phyloP scores from a whole-genome alignment of 2,888 invertebrate species.

The Reticulitermes lucifugus region DNA sequence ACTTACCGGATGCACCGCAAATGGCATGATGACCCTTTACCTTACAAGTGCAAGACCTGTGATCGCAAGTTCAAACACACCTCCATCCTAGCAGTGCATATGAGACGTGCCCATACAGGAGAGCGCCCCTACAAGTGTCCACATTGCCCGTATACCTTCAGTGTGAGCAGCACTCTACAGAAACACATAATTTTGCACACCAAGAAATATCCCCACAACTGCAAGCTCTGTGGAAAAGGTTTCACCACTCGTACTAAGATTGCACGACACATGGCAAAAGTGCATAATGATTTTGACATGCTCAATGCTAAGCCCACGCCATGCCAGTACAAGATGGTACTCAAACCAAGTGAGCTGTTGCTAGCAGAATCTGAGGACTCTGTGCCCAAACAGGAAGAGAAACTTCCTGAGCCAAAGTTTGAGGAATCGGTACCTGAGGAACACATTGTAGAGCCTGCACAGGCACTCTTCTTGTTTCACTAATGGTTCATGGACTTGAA shows the following conservation, averaged over 20 bases:
- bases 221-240: slow-evolving; percentile 54
- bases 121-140: slow-evolving; percentile 64
- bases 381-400: not conserved
- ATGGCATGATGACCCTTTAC: slow-evolving; percentile 56
- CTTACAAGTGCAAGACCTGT: slow-evolving; percentile 55
- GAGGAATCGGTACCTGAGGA: slow-evolving; percentile 30
- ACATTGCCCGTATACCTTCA: slow-evolving; percentile 63
- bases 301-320: slow-evolving; percentile 44
- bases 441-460: slow-evolving; percentile 28
- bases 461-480: slow-evolving; percentile 26
- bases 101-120: slow-evolving; percentile 63
- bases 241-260: slow-evolving; percentile 55
- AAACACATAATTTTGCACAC: slow-evolving; percentile 61
- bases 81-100: slow-evolving; percentile 58
- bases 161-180: slow-evolving; percentile 63
- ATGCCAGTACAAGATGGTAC: slow-evolving; percentile 54
- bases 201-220: slow-evolving; percentile 53
- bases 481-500: not conserved
- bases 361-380: not conserved
- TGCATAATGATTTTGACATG: slow-evolving; percentile 51
- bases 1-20: slow-evolving; percentile 55
- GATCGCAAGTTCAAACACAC: slow-evolving; percentile 54
- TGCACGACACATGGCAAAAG: slow-evolving; percentile 52
- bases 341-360: slow-evolving; percentile 48
- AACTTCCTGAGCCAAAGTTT: slow-evolving; percentile 22